Evolutionary conservation across 2,113 vertebrate genomes (phyloP).

Genomic region (Notarius quadriscutis): DNA sequence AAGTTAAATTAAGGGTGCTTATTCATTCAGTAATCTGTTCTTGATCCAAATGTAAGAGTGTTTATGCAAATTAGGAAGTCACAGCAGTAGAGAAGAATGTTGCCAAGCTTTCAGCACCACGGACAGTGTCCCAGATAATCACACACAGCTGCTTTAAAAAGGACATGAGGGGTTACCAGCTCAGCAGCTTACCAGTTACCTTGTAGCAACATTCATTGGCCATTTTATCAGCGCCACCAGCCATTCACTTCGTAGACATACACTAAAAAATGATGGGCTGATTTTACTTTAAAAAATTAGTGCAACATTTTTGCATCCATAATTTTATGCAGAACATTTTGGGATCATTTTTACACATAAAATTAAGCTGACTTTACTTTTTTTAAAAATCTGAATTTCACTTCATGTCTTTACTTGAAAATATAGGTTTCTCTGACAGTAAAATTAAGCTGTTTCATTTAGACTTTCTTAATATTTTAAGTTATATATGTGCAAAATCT

Average conservation of each 20-base stretch:
- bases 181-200: background rate
- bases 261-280: no score
- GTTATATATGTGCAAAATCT: no score
- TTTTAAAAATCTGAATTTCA: no score
- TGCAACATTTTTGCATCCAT: no score
- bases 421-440: no score
- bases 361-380: no score
- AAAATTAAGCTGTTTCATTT: no score
- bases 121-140: conserved; percentile 4
- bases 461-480: no score
- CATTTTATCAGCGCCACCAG: background rate
- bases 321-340: no score
- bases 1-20: background rate
- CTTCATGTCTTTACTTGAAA: no score
- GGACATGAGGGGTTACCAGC: background rate
- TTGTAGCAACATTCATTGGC: background rate
- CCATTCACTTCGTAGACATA: background rate
- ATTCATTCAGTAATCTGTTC: background rate
- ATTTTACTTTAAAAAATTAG: no score
- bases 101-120: conserved; percentile 40
- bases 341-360: no score
- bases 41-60: background rate
- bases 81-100: background rate
- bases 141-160: background rate
- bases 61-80: conserved; percentile 11